Conservation (phyloP, 2,888 invertebrate species). For the Hirtodrosophila cameraria region DNA sequence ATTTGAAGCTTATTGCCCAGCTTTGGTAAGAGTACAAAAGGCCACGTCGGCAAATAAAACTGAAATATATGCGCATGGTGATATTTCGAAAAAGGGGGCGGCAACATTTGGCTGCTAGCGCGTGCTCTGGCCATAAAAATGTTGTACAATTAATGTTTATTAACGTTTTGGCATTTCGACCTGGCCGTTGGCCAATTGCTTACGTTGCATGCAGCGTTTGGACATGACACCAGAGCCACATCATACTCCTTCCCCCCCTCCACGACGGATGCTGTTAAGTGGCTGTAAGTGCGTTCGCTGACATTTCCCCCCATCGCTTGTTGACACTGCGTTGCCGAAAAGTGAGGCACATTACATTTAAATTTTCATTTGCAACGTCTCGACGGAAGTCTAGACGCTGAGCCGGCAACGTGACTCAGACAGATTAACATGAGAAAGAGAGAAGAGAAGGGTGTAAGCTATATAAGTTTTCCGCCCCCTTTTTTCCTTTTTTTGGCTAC, state of each 20-base stretch:
- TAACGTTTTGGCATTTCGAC: slow-evolving; percentile 55
- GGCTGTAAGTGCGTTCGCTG: slow-evolving; percentile 16
- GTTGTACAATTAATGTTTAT: slow-evolving; percentile 76
- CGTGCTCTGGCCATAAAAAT: slow-evolving; percentile 45
- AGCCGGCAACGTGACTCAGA: slow-evolving; percentile 49
- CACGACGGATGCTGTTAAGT: too few relatives aligned
- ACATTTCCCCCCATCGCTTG: too few relatives aligned
- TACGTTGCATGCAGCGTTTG: slow-evolving; percentile 35
- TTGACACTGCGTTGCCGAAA: slow-evolving; percentile 20
- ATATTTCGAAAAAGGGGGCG: slow-evolving; percentile 18
- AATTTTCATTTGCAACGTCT: slow-evolving; percentile 58
- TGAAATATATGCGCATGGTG: slow-evolving; percentile 9
- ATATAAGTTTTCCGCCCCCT: slow-evolving; percentile 1
- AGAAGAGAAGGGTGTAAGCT: background rate
- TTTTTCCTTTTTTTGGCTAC: slow-evolving; percentile 8
- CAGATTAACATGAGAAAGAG: background rate
- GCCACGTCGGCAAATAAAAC: slow-evolving; percentile 21
- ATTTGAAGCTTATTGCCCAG: background rate
- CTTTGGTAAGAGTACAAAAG: slow-evolving; percentile 6
- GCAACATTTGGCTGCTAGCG: slow-evolving; percentile 11
- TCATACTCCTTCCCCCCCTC: background rate
- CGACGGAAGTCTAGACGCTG: slow-evolving; percentile 74
- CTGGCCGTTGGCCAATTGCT: slow-evolving; percentile 51
- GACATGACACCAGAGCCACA: background rate
- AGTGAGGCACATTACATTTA: slow-evolving; percentile 45